phyloP scores from a whole-genome alignment of 1,140 invertebrate genomes.

The Tetramorium simillimum region DNA sequence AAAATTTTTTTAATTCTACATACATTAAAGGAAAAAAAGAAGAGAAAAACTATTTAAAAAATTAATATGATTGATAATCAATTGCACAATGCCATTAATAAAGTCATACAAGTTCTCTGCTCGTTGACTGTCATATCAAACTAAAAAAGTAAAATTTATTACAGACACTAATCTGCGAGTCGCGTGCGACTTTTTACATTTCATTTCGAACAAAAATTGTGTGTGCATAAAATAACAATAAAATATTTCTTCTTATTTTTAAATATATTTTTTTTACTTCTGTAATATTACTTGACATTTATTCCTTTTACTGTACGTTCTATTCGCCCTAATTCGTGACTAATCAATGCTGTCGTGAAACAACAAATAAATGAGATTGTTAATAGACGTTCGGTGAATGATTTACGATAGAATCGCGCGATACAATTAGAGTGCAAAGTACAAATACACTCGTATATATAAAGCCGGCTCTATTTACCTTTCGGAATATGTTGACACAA shows the following conservation, averaged over 20 bases:
- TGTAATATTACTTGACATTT: neutral
- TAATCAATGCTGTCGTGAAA: neutral
- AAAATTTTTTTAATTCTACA: neutral
- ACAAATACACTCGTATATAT: constrained; percentile 44
- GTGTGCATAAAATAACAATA: neutral
- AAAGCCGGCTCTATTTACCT: constrained; percentile 51
- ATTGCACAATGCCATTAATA: neutral
- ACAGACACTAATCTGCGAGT: neutral
- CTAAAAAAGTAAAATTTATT: neutral
- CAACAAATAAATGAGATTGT: neutral
- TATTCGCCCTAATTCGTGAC: neutral
- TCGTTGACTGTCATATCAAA: neutral
- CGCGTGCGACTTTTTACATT: neutral
- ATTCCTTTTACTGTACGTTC: neutral
- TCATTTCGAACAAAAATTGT: neutral
- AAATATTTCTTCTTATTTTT: neutral
- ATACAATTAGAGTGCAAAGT: constrained; percentile 37
- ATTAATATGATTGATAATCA: no score
- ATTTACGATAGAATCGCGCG: constrained; percentile 14
- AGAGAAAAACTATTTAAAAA: no score
- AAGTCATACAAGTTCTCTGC: neutral
- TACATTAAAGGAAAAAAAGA: no score
- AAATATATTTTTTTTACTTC: neutral
- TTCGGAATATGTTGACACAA: constrained; percentile 28
- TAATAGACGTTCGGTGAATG: neutral